Conservation (phyloP, 2,797 vertebrate species). For the Pteropus rufus region DNA sequence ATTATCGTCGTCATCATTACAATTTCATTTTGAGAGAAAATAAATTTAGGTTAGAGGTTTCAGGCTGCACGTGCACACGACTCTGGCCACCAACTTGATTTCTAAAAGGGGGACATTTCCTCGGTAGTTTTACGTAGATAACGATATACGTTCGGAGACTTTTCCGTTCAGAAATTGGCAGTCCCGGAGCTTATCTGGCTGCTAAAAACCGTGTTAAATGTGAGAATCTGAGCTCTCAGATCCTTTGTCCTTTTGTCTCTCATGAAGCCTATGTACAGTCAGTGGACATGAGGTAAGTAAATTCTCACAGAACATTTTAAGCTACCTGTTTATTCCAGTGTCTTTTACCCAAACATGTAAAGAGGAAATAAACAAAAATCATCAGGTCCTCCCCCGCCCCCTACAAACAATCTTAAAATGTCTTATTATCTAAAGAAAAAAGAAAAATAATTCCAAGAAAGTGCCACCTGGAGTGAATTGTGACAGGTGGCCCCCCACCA, state of each 20-base stretch:
- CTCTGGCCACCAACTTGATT: background rate
- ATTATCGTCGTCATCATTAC: background rate
- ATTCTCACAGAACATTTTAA: background rate
- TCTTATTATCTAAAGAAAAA: background rate
- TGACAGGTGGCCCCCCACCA: too few relatives aligned
- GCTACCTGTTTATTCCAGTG: background rate
- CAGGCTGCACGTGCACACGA: background rate
- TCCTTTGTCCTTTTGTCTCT: background rate
- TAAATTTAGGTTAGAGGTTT: background rate
- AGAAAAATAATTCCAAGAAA: background rate
- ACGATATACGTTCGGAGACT: background rate
- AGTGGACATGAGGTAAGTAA: background rate
- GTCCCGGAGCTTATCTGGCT: background rate
- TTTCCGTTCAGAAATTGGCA: background rate
- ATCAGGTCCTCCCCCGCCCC: accelerated
- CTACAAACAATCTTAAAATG: background rate
- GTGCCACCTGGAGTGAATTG: too few relatives aligned
- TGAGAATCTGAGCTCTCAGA: background rate
- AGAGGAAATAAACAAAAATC: background rate
- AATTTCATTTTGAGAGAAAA: background rate
- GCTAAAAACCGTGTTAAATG: background rate
- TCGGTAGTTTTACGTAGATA: background rate
- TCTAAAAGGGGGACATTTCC: background rate
- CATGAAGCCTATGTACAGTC: background rate
- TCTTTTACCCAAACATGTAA: background rate